Evolutionary conservation across 1,140 invertebrate genomes (phyloP).

Genomic region (Atta texana): DNA sequence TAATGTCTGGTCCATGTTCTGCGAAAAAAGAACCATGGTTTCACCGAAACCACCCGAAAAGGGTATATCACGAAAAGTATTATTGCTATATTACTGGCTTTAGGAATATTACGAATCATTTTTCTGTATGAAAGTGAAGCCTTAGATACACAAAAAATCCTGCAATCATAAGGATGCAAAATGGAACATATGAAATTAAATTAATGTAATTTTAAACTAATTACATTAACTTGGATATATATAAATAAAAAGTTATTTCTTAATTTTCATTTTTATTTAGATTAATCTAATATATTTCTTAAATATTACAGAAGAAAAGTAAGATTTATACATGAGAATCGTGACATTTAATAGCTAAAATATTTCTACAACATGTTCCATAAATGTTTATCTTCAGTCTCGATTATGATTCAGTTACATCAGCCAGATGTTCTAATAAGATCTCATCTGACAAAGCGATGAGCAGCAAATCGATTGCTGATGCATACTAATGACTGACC

Average conservation of each 20-base stretch:
- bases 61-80: constrained; percentile 79
- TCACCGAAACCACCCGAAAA: constrained; percentile 49
- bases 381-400: constrained; percentile 36
- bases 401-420: background rate
- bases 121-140: constrained; percentile 81
- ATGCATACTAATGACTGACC: background rate
- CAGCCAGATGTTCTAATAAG: background rate
- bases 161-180: background rate
- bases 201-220: background rate
- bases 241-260: background rate
- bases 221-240: background rate
- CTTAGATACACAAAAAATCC: constrained; percentile 44
- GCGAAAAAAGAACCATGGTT: constrained; percentile 62
- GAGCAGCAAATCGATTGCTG: background rate
- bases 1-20: too few species aligned
- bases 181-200: background rate
- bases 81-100: constrained; percentile 82
- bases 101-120: constrained; percentile 83
- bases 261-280: background rate
- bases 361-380: constrained; percentile 9
- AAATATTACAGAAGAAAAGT: background rate
- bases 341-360: background rate
- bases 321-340: background rate
- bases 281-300: constrained; percentile 4
- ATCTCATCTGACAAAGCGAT: background rate